phyloP scores from a whole-genome alignment of 2,888 invertebrate genomes.

The Dorcus parallelipipedus region DNA sequence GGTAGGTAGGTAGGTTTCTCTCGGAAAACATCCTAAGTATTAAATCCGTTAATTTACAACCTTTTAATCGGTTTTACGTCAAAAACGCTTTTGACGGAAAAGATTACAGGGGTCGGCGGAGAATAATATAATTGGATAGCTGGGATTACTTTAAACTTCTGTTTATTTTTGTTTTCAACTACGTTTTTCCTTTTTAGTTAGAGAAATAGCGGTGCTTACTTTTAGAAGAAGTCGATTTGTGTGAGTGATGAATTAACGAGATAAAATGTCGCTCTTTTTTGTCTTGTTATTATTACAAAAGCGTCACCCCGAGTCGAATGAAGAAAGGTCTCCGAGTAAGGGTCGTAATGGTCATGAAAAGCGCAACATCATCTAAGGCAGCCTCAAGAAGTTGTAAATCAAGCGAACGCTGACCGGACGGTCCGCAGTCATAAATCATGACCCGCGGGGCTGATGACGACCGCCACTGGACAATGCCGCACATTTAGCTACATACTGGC shows the following conservation, averaged over 20 bases:
- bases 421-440: constrained; percentile 39
- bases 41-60: constrained; percentile 22
- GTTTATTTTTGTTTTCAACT: too few relatives aligned
- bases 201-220: too few relatives aligned
- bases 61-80: constrained; percentile 13
- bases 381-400: constrained; percentile 36
- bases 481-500: constrained; percentile 32
- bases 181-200: too few relatives aligned
- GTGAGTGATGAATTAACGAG: too few relatives aligned
- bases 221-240: too few relatives aligned
- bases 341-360: constrained; percentile 12
- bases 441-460: constrained; percentile 40
- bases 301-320: constrained; percentile 3
- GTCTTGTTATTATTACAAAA: constrained; percentile 3
- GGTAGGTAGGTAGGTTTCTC: too few relatives aligned
- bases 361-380: constrained; percentile 19
- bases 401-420: constrained; percentile 29
- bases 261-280: constrained; percentile 5
- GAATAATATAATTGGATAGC: too few relatives aligned
- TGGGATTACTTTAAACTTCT: too few relatives aligned
- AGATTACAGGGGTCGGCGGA: not conserved
- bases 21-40: not conserved
- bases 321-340: too few relatives aligned
- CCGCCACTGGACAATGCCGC: constrained; percentile 45
- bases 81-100: constrained; percentile 8